phyloP scores from a whole-genome alignment of 2,797 vertebrate genomes.

The Morelia viridis region DNA sequence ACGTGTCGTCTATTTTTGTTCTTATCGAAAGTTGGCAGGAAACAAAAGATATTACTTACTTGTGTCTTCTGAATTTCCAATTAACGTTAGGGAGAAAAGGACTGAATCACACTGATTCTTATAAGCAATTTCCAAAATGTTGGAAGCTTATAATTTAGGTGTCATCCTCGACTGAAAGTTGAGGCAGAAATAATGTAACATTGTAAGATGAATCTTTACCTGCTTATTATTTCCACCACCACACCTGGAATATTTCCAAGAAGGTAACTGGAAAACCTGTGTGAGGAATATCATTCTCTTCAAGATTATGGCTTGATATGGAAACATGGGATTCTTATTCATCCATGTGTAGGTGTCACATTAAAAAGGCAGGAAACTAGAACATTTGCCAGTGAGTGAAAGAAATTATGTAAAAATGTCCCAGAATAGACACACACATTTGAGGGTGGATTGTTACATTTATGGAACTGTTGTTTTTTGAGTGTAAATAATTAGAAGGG shows the following conservation, averaged over 20 bases:
- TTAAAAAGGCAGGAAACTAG: not conserved
- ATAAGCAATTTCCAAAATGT: not conserved
- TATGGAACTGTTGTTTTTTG: not conserved
- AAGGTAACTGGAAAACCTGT: not conserved
- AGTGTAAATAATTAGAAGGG: not conserved
- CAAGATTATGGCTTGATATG: not conserved
- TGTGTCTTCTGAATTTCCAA: not conserved
- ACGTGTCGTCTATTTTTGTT: constrained; percentile 24
- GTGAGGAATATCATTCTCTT: not conserved
- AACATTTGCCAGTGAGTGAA: not conserved
- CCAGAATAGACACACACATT: not conserved
- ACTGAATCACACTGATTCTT: not conserved
- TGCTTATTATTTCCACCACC: not conserved
- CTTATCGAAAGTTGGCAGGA: not conserved
- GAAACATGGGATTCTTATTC: not conserved
- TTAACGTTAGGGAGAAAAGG: accelerated
- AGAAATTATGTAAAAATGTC: not conserved
- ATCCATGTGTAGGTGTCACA: not conserved
- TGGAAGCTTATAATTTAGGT: not conserved
- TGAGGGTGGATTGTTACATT: not conserved
- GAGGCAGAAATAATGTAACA: not conserved
- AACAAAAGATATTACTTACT: constrained; percentile 21
- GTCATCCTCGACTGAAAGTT: not conserved
- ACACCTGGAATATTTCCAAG: not conserved
- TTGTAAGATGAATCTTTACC: not conserved